Conservation (phyloP, 2,113 vertebrate species). For the Periophthalmodon schlosseri region DNA sequence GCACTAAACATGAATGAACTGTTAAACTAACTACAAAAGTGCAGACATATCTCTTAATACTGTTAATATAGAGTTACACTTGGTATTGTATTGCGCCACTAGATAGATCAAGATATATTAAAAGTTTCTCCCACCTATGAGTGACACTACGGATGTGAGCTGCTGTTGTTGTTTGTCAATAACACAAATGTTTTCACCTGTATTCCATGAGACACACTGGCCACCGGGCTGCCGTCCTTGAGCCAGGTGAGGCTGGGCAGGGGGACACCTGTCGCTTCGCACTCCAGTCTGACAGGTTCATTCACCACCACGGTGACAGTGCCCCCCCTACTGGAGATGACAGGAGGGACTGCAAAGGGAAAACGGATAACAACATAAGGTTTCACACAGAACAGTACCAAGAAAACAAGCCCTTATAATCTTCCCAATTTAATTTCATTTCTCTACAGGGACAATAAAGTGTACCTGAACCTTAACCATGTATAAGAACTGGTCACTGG, state of each 20-base stretch:
- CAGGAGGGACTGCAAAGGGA: constrained; percentile 81
- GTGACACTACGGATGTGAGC: background rate
- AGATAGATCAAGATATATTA: too few relatives aligned
- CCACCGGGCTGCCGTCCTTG: constrained; percentile 93
- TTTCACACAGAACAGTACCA: background rate
- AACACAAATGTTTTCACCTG: constrained; percentile 77
- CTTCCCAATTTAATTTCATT: too few relatives aligned
- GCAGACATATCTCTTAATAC: too few relatives aligned
- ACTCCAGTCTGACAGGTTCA: constrained; percentile 84
- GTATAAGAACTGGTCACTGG: too few relatives aligned
- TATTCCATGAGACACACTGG: constrained; percentile 84
- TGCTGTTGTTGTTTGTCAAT: too few relatives aligned
- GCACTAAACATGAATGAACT: too few relatives aligned
- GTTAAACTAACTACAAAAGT: too few relatives aligned
- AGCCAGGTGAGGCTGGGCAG: constrained; percentile 92
- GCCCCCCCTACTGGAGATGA: constrained; percentile 84
- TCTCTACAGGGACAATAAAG: too few relatives aligned
- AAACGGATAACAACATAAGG: background rate
- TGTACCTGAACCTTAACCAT: too few relatives aligned
- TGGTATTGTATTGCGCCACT: too few relatives aligned
- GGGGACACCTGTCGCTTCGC: constrained; percentile 91
- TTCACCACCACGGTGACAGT: constrained; percentile 87
- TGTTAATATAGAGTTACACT: too few relatives aligned
- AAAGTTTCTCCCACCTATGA: too few relatives aligned
- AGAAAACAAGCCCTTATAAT: background rate